A percentile compares a stretch with the other conserved stretches of the same genome.
These are phyloP conservation scores for Alectura lathami DNA, from an alignment of 2,113 vertebrate genomes.

Conservation along the genomic window DNA sequence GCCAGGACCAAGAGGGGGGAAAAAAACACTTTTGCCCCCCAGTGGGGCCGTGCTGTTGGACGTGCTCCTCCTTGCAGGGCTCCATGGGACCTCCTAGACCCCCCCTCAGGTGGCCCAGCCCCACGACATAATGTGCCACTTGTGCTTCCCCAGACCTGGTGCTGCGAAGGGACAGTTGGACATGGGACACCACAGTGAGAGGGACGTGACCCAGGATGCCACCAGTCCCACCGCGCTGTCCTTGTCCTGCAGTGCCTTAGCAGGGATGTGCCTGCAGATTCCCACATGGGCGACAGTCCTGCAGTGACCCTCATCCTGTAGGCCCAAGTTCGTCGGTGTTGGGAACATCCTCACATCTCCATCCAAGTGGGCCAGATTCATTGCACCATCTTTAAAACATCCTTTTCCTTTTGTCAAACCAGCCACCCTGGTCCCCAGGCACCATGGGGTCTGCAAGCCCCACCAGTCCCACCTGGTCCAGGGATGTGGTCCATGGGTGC, in stretches of 20 bases:
- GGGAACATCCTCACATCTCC: background rate
- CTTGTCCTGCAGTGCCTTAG: background rate
- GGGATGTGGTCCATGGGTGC: background rate
- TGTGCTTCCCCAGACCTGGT: background rate
- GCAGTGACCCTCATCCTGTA: background rate
- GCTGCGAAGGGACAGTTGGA: rapidly evolving
- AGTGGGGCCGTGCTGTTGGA: rapidly evolving
- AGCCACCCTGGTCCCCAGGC: background rate
- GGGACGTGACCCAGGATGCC: background rate
- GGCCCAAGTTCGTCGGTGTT: background rate
- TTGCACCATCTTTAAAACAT: background rate
- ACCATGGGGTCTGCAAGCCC: background rate
- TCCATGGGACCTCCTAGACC: background rate
- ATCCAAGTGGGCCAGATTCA: background rate
- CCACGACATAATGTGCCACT: rapidly evolving
- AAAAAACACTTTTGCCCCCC: background rate
- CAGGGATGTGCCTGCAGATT: background rate
- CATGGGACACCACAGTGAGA: rapidly evolving
- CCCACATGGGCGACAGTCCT: background rate
- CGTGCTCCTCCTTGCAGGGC: background rate
- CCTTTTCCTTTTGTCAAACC: rapidly evolving
- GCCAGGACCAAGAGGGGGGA: background rate
- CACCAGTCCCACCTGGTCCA: rapidly evolving
- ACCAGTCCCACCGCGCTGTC: background rate
- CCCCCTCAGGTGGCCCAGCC: background rate